Conservation (phyloP, 2,113 vertebrate species). For the Tylochromis polylepis region DNA sequence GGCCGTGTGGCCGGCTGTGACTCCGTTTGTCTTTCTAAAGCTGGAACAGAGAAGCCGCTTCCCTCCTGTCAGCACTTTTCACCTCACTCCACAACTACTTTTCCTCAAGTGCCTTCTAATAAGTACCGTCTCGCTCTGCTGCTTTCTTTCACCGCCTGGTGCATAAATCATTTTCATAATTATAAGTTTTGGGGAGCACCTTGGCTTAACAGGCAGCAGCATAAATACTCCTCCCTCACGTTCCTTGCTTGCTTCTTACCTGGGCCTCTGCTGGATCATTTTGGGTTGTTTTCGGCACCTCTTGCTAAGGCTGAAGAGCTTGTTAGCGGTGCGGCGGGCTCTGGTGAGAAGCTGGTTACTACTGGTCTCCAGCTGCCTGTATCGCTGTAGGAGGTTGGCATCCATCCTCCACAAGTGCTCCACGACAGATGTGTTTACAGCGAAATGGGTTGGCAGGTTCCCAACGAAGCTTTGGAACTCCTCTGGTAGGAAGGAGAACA, state of each 20-base stretch:
- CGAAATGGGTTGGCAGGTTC: constrained; percentile 71
- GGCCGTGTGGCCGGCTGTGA: background rate
- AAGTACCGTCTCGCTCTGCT: constrained; percentile 44
- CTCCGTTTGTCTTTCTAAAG: background rate
- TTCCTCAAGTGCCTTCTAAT: constrained; percentile 49
- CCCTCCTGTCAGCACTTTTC: constrained; percentile 55
- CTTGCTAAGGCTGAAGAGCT: constrained; percentile 79
- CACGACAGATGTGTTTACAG: constrained; percentile 75
- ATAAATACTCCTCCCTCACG: constrained; percentile 19
- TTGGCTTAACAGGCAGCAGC: constrained; percentile 28
- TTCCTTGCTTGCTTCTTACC: constrained; percentile 56
- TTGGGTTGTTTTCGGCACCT: constrained; percentile 75
- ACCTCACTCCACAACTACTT: constrained; percentile 27
- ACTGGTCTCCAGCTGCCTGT: constrained; percentile 72
- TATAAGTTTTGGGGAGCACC: constrained; percentile 46
- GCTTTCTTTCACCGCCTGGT: constrained; percentile 3
- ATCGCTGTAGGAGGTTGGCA: constrained; percentile 68
- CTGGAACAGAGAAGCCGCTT: constrained; percentile 10
- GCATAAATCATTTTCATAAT: constrained; percentile 65
- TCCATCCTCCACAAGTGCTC: constrained; percentile 75
- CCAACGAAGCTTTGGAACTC: constrained; percentile 78
- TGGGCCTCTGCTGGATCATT: constrained; percentile 71
- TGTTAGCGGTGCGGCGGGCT: constrained; percentile 68
- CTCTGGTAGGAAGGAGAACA: constrained; percentile 59
- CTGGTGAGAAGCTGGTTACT: constrained; percentile 68